Base-by-base conservation (phyloP, 1,140 invertebrate genomes). In the Drosophila lacertosa region DNA sequence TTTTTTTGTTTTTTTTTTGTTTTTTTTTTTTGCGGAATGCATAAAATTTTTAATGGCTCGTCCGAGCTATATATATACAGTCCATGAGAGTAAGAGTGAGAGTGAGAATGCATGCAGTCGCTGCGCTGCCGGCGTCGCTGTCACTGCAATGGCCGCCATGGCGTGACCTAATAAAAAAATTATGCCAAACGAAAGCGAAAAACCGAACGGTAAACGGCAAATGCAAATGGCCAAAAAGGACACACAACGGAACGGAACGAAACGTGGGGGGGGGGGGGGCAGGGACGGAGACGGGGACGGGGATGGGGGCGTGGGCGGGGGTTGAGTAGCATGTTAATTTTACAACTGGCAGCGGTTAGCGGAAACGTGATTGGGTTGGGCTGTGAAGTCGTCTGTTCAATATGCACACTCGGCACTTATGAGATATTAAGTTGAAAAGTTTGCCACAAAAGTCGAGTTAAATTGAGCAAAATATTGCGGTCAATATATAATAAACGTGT, bases 391-490 rank as follows among this genome's bases (percentile, higher is more conserved):
- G 37, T 45, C 68, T 67, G 77, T 60, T 70, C 74, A 64, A 83
- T 83, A 73, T 84, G 80, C 72, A 75, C 75, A 69, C 60, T 76
- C 67, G 45, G 69, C 81, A 77, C 77, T 86, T 88, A 70, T 88
- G 77, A 86, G 81, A 81, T 86, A 88, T 86, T 81, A 86, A 86
- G 77, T 86, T 88, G 74, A 71, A 81, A 88, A 88, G 77, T 86
- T 88, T 77, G 54, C 81, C 77, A 39, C 64, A 73, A 54, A 54
- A 48, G 71, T 75, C 58, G 59, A 72, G 82, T 88, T 88, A 82
- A 88, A 88, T 88, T 88, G 82, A 88, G 82, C 82, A 81, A 88
- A 88, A 88, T 88, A 88, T 88, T 88, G 82, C 82, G 82, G 82
- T 88, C 82, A 88, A 88, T 88, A 88, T 88, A 81, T 84, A 84